phyloP scores from a whole-genome alignment of 2,888 invertebrate species.

The Protophormia terraenovae region DNA sequence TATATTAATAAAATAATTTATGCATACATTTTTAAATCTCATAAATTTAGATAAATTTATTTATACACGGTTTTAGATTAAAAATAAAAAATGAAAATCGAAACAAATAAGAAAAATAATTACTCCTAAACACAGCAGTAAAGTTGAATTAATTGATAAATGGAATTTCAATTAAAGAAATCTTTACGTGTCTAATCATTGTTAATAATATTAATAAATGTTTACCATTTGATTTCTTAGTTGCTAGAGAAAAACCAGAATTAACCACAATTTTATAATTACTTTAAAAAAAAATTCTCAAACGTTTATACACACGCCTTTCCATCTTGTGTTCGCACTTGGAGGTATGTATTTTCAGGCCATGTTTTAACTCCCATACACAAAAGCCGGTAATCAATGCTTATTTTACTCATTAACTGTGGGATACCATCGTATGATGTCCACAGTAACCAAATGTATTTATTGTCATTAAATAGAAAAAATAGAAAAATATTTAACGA shows the following conservation, averaged over 20 bases:
- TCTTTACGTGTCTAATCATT: slow-evolving; percentile 48
- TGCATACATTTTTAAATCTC: slow-evolving; percentile 24
- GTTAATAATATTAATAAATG: slow-evolving; percentile 49
- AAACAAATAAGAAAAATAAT: slow-evolving; percentile 17
- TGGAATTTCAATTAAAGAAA: slow-evolving; percentile 62
- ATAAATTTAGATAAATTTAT: slow-evolving; percentile 20
- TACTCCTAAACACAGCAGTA: not conserved
- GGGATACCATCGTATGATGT: slow-evolving; percentile 54
- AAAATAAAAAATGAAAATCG: not conserved
- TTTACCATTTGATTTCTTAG: not conserved
- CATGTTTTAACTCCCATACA: slow-evolving; percentile 10
- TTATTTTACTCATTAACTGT: slow-evolving; percentile 51
- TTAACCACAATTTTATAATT: slow-evolving; percentile 32
- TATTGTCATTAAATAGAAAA: slow-evolving; percentile 57
- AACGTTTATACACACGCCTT: not conserved
- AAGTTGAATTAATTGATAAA: slow-evolving; percentile 43
- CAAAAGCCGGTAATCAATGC: slow-evolving; percentile 14
- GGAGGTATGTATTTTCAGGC: not conserved
- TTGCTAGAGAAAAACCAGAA: not conserved
- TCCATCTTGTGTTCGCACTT: not conserved
- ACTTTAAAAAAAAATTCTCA: not conserved
- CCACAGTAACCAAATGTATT: slow-evolving; percentile 49
- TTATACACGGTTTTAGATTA: slow-evolving; percentile 20
- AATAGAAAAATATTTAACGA: slow-evolving; percentile 14
- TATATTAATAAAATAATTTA: slow-evolving; percentile 37